Conservation (phyloP, 2,113 vertebrate genomes). For the Chelonoidis abingdonii region DNA sequence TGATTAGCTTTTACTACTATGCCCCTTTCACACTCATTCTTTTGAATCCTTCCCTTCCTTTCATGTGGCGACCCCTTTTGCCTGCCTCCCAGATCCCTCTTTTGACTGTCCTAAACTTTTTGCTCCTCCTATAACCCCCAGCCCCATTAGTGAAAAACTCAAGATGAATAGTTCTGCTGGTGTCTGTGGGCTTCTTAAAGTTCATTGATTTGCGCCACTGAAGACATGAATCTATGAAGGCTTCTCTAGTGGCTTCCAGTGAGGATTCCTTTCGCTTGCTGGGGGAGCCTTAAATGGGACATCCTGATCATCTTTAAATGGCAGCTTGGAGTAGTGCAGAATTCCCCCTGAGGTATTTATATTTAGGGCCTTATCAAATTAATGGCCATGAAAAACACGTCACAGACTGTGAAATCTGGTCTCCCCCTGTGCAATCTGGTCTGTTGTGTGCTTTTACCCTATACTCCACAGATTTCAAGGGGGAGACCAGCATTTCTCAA, state of each 20-base stretch:
- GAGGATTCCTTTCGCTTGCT: not conserved
- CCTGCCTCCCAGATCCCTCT: not conserved
- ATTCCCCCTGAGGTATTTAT: too few species aligned
- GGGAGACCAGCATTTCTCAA: too few species aligned
- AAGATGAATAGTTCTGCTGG: rapidly evolving
- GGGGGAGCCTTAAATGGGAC: not conserved
- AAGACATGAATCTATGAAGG: not conserved
- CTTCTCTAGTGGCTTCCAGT: not conserved
- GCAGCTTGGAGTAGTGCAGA: too few species aligned
- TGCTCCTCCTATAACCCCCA: not conserved
- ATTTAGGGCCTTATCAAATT: too few species aligned
- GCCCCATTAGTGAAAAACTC: not conserved
- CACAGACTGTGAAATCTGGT: too few species aligned
- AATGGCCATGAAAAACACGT: too few species aligned
- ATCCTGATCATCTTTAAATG: not conserved
- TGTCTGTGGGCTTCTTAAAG: not conserved
- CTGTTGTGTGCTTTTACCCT: too few species aligned
- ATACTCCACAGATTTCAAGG: too few species aligned
- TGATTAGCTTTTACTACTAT: not conserved
- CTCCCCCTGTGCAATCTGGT: too few species aligned
- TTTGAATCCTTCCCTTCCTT: not conserved
- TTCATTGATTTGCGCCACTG: not conserved
- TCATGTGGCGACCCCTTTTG: not conserved
- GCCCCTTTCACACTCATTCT: not conserved
- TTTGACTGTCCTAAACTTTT: not conserved